Evolutionary conservation across 2,888 invertebrate species (phyloP), one percentile per base, ranked within the genome.

Genomic region (Pseudococcus jackbeardsleyi): DNA sequence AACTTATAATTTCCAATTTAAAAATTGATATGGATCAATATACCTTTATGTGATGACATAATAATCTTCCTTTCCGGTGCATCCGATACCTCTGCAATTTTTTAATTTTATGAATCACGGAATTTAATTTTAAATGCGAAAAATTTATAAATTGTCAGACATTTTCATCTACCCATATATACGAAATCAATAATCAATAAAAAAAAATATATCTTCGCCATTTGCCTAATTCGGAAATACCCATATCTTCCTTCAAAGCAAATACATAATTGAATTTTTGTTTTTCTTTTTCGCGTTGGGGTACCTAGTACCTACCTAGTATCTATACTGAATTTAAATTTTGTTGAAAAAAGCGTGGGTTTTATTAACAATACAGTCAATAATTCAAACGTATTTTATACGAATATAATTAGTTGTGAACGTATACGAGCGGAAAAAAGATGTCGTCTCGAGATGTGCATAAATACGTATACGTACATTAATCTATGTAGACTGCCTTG

Each of bases 371-470:
- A 77, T 77, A 72, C 39, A 77, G 77, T 8, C 17, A 77, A 77
- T 77, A 77, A 77, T 77, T 77, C 77, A 11, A 22, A 19, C 77
- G 39, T n/a, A 77, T 77, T 77, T 77, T 77, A 15, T n/a, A 15
- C 39, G 33, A 77, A 39, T 77, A 77, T 77, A 77, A 77, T 39
- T 77, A 77, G 22, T 72, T 22, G 77, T 17, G 77, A 77, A 12
- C 5, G 77, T 77, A 39, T 17, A 33, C 33, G 77, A 3, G 17
- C 17, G 77, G 39, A 77, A 77, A 33, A 77, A 77, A 77, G 77
- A 77, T 77, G 77, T 77, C 77, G 39, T 39, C 33, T 39, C 39
- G 33, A 42, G 77, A 77, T 77, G 77, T 77, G 77, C 39, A 77
- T 77, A 77, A 77, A 77, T 72, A 72, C 26, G 11, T 12, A 15